These are phyloP conservation scores for Aphelocoma californica DNA, from an alignment of 2,797 vertebrate species.

Conservation along the genomic window DNA sequence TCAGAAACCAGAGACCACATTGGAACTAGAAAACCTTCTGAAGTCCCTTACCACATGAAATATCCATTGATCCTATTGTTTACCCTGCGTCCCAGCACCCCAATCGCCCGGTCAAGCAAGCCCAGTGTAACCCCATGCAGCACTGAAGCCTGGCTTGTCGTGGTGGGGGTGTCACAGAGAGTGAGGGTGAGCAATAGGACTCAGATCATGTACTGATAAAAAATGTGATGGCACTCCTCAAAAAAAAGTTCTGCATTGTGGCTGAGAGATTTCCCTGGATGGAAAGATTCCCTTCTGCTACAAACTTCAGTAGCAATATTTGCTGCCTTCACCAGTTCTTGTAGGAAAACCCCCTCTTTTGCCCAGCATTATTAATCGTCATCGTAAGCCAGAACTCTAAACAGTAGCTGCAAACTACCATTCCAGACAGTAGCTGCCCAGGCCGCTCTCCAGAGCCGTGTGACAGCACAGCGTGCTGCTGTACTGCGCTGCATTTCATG, in stretches of 20 bases:
- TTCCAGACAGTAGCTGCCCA: not conserved
- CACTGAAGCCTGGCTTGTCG: fast-evolving
- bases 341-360: not conserved
- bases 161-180: not conserved
- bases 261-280: not conserved
- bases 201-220: not conserved
- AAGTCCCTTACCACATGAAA: not conserved
- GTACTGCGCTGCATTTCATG: not conserved
- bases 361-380: not conserved
- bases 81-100: fast-evolving
- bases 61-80: not conserved
- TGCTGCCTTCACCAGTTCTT: not conserved
- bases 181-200: fast-evolving
- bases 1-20: fast-evolving
- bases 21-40: not conserved
- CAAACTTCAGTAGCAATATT: not conserved
- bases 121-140: not conserved
- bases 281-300: not conserved
- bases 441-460: not conserved
- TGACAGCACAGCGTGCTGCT: not conserved
- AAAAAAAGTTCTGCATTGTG: not conserved
- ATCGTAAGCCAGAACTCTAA: not conserved
- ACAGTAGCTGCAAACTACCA: not conserved
- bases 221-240: not conserved
- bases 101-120: fast-evolving